These are phyloP conservation scores for Leptopilina myrica DNA, from an alignment of 2,888 invertebrate species.

Conservation along the genomic window DNA sequence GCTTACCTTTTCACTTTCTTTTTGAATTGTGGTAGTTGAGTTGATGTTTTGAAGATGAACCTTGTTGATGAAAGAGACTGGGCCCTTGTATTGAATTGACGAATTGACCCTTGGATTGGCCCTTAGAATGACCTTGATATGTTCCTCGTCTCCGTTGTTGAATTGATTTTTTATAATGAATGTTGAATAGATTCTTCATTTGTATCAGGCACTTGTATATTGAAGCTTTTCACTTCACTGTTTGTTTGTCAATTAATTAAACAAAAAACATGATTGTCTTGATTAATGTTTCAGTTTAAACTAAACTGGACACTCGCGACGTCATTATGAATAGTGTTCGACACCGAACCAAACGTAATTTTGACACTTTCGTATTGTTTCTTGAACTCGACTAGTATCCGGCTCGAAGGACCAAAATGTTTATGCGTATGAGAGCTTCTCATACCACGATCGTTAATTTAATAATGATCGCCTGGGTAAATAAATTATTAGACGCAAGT, in stretches of 20 bases:
- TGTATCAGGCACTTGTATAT: neutral
- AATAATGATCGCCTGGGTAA: too few species aligned
- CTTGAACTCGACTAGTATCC: neutral
- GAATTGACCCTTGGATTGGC: too few species aligned
- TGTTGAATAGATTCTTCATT: neutral
- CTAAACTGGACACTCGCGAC: too few species aligned
- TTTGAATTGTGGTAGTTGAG: neutral
- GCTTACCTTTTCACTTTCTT: neutral
- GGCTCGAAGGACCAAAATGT: conserved; percentile 7
- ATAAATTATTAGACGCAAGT: too few species aligned
- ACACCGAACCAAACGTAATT: neutral
- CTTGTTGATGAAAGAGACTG: neutral
- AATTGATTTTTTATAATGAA: too few species aligned
- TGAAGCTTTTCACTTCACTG: too few species aligned
- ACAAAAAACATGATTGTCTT: too few species aligned
- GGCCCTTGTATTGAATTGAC: neutral
- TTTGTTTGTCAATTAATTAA: too few species aligned
- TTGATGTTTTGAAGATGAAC: neutral
- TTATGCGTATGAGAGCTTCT: neutral
- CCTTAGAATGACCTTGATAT: neutral
- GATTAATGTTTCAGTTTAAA: too few species aligned
- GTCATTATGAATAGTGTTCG: neutral
- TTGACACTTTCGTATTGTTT: neutral
- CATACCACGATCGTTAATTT: too few species aligned
- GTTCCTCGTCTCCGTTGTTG: neutral